Conservation (phyloP, 2,113 vertebrate species). For the Eulemur macaco region DNA sequence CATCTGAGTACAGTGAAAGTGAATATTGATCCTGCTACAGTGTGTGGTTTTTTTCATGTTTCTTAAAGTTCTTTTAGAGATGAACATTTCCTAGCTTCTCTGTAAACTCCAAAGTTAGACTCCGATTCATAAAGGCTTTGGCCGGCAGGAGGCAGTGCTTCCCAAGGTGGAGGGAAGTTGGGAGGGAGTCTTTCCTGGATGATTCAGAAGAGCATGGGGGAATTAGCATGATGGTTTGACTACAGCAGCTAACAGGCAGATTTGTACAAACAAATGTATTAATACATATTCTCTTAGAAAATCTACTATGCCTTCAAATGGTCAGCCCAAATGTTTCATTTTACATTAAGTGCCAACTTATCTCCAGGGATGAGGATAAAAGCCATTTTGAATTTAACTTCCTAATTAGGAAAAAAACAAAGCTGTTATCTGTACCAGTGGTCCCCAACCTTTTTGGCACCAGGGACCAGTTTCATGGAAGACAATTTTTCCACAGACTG, state of each 20-base stretch:
- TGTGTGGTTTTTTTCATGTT: background rate
- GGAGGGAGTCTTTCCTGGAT: background rate
- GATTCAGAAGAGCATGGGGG: background rate
- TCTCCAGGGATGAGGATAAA: background rate
- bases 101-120: background rate
- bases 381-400: background rate
- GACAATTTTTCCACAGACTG: too few relatives aligned
- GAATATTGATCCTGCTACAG: slow-evolving; percentile 30
- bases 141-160: background rate
- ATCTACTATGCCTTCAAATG: background rate
- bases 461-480: too few relatives aligned
- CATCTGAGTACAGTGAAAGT: background rate
- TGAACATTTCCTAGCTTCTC: background rate
- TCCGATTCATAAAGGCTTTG: background rate
- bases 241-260: background rate
- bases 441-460: too few relatives aligned
- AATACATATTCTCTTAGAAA: background rate
- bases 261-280: background rate
- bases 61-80: slow-evolving; percentile 24
- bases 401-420: background rate
- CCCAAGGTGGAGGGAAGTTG: background rate
- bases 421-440: background rate
- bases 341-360: background rate
- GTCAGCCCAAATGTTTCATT: background rate
- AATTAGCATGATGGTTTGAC: accelerated